phyloP scores from a whole-genome alignment of 1,140 invertebrate genomes.

The Drosophila pseudoobscura region DNA sequence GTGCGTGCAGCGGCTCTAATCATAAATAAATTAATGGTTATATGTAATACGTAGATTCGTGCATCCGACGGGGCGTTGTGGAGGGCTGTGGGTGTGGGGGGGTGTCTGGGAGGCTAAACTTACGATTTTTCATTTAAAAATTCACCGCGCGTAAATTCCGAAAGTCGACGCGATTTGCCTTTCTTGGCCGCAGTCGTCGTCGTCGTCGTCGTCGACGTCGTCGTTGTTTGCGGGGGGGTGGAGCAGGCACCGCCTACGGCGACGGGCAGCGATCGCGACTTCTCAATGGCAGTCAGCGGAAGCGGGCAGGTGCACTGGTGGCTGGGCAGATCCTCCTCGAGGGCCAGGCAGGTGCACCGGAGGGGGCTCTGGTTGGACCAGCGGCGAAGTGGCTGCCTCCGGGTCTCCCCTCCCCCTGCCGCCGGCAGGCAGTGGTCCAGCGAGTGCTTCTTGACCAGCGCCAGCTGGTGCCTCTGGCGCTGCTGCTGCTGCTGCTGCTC shows the following conservation, averaged over 20 bases:
- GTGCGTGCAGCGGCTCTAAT: conserved; percentile 22
- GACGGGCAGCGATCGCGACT: conserved; percentile 55
- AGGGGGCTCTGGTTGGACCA: conserved; percentile 75
- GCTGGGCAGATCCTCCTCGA: conserved; percentile 26
- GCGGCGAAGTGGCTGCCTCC: conserved; percentile 51
- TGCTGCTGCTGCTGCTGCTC: background rate
- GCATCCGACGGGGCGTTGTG: background rate
- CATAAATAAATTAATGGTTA: conserved; percentile 41
- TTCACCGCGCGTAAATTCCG: conserved; percentile 83
- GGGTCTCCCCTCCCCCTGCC: conserved; percentile 31
- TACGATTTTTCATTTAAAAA: conserved; percentile 84
- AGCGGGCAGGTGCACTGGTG: conserved; percentile 38
- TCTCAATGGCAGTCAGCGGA: conserved; percentile 51
- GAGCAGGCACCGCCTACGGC: conserved; percentile 5
- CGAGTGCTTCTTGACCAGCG: conserved; percentile 32
- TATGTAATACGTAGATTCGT: conserved; percentile 14
- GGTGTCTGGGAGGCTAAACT: conserved; percentile 52
- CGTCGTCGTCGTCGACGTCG: background rate
- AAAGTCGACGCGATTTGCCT: conserved; percentile 83
- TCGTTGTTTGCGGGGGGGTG: conserved; percentile 18
- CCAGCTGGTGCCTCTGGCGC: conserved; percentile 36
- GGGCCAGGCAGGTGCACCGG: conserved; percentile 59
- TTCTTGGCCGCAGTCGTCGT: conserved; percentile 58
- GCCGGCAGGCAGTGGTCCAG: conserved; percentile 32
- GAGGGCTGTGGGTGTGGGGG: background rate